Evolutionary conservation across 2,797 vertebrate genomes (phyloP), one percentile per base, ranked within the genome.

Genomic region (Cyclopterus lumpus): DNA sequence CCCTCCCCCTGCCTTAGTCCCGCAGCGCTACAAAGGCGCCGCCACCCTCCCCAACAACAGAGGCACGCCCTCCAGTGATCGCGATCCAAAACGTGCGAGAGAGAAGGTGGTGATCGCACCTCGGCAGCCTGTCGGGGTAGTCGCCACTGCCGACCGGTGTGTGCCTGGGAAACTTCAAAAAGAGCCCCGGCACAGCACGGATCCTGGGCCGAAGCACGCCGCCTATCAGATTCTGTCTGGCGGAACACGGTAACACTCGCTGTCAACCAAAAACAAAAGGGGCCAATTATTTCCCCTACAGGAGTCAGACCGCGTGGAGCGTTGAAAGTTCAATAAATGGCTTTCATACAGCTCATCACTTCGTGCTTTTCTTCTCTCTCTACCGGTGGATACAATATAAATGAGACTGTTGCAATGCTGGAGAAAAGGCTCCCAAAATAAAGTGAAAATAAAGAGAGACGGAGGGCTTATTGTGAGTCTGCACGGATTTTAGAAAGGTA

Each of bases 271-370:
- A 59, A 86, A 87, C 75, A 89, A 86, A 88, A 79, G 55, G 66
- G 76, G 62, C 54, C 85, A 82, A 90, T 92, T 88, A 89, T 83
- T 88, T 78, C 66, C 76, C 87, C 81, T 80, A 78, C 49, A 71
- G 73, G 77, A 81, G 77, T 84, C 62, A 66, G 59, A 84, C 68
- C 70, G 70, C 71, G 53, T 8, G 2, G 2, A 57, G 73, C 49
- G 65, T 80, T 77, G 48, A 82, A 73, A 80, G 77, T 87, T 70
- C 73, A 79, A 77, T 77, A 81, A 71, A 84, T 24, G 64, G 30
- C 58, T 78, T 75, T 88, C 77, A 71, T 81, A 68, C 57, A 81
- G 80, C 77, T 85, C 71, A 83, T 89, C 67, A 54, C 53, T 79
- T 89, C 71, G 77, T 4, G 3, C 16, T 36, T 44, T 62, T 69